Percentiles rank a stretch among this genome's conserved stretches.
These are phyloP conservation scores for Trilocha varians DNA, from an alignment of 2,888 invertebrate species.

Conservation along the genomic window DNA sequence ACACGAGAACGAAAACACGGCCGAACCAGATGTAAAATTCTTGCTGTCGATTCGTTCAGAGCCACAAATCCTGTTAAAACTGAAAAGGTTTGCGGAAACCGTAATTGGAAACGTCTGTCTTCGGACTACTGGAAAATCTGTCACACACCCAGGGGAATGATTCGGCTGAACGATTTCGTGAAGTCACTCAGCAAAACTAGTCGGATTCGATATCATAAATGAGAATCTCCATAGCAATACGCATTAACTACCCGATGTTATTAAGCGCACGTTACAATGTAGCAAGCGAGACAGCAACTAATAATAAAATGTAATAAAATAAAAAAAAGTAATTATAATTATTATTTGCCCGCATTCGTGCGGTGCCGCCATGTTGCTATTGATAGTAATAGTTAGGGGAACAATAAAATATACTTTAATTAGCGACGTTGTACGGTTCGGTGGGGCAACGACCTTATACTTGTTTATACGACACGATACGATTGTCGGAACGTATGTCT, in stretches of 20 bases:
- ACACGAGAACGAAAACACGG: not conserved
- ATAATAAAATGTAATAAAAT: slow-evolving; percentile 57
- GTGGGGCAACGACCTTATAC: slow-evolving; percentile 26
- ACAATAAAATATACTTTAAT: slow-evolving; percentile 72
- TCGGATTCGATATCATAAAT: not conserved
- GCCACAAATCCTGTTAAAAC: not conserved
- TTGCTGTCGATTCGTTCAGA: too few species aligned
- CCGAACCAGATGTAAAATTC: not conserved
- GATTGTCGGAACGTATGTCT: slow-evolving; percentile 5
- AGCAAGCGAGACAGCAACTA: slow-evolving; percentile 17
- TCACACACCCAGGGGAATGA: not conserved
- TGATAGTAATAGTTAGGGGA: slow-evolving; percentile 57
- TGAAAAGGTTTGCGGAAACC: not conserved
- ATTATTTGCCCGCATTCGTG: slow-evolving; percentile 70
- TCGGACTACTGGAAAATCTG: not conserved
- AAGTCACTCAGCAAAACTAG: not conserved
- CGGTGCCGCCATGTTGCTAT: slow-evolving; percentile 45
- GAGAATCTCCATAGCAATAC: not conserved
- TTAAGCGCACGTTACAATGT: slow-evolving; percentile 12
- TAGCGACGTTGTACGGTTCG: slow-evolving; percentile 38
- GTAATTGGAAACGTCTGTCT: not conserved
- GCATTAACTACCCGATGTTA: not conserved
- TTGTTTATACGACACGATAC: slow-evolving; percentile 22
- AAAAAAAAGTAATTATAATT: slow-evolving; percentile 62
- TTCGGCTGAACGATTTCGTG: not conserved